Percentiles rank a stretch among this genome's conserved stretches.
Conservation (phyloP, 2,888 invertebrate species). For the Kryphioiulus occultus region DNA sequence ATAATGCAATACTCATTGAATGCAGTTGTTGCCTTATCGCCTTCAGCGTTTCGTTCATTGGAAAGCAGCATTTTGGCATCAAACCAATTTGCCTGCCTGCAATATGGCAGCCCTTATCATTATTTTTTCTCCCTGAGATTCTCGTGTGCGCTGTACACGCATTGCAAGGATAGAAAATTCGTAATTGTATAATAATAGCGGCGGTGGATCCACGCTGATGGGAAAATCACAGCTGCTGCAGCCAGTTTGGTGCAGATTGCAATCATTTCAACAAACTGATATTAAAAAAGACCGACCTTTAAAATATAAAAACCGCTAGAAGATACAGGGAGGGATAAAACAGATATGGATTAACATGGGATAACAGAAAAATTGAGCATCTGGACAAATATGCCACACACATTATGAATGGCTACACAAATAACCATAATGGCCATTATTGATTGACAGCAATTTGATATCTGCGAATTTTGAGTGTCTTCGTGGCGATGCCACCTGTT, state of each 20-base stretch:
- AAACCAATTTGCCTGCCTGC: neutral
- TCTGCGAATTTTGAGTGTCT: no score
- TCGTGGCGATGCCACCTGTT: no score
- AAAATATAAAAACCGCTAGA: neutral
- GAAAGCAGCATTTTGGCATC: neutral
- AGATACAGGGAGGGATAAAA: no score
- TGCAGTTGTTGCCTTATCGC: neutral
- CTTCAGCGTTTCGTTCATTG: neutral
- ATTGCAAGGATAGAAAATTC: neutral
- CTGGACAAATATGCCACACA: no score
- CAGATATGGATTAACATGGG: no score
- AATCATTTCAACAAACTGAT: neutral
- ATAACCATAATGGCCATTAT: no score
- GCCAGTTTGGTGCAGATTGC: conserved; percentile 25
- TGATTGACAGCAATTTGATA: no score
- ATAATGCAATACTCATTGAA: neutral
- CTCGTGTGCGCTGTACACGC: neutral
- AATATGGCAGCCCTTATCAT: neutral
- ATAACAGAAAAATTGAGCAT: no score
- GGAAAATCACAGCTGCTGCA: conserved; percentile 31
- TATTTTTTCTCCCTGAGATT: neutral
- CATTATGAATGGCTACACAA: no score
- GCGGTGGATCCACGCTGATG: conserved; percentile 1
- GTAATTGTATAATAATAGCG: conserved; percentile 1
- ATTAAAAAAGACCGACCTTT: neutral